phyloP scores from a whole-genome alignment of 2,113 vertebrate genomes.

The Dolichallabes microphthalmus region DNA sequence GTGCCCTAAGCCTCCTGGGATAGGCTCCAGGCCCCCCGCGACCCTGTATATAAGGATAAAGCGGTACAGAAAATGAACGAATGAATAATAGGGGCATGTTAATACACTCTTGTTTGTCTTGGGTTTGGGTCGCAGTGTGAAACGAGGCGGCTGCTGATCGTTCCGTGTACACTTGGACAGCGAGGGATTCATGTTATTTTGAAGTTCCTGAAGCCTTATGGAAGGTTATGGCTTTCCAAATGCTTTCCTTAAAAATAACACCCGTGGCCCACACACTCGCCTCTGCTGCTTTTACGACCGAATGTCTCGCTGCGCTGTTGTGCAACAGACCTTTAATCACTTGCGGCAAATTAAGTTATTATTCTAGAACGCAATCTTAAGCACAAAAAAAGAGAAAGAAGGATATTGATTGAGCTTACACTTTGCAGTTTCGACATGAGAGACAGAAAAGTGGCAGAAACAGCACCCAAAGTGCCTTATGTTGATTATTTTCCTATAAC shows the following conservation, averaged over 20 bases:
- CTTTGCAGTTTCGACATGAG: background rate
- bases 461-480: background rate
- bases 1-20: too few relatives aligned
- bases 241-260: conserved; percentile 36
- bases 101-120: background rate
- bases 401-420: background rate
- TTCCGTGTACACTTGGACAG: background rate
- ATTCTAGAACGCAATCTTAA: background rate
- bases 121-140: background rate
- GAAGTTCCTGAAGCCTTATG: background rate
- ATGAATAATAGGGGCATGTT: too few relatives aligned
- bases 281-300: background rate
- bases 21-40: too few relatives aligned
- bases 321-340: conserved; percentile 1
- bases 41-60: too few relatives aligned
- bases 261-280: conserved; percentile 13
- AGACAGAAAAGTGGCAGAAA: background rate
- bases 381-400: background rate
- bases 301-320: background rate
- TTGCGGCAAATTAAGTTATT: background rate
- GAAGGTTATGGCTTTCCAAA: conserved; percentile 10
- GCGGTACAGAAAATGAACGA: too few relatives aligned
- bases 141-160: background rate
- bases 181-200: background rate
- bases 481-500: background rate